Conservation (phyloP, 35 echinoderm and acorn worm genomes). For the Lytechinus pictus region DNA sequence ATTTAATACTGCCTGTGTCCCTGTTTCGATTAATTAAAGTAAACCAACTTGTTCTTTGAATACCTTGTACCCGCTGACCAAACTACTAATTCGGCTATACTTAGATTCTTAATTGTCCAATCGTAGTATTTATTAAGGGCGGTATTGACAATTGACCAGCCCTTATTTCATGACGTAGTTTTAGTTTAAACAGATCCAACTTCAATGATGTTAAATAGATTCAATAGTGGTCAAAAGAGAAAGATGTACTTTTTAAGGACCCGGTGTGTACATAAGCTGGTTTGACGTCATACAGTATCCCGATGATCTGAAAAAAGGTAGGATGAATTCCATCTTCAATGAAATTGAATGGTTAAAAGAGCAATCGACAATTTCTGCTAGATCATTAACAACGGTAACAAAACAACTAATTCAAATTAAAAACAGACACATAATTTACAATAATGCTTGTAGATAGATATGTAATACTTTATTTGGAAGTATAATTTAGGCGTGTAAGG, state of each 20-base stretch:
- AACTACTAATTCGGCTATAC: background rate
- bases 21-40: background rate
- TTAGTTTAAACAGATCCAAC: background rate
- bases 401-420: no score
- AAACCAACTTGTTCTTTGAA: background rate
- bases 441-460: no score
- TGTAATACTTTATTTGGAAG: no score
- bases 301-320: no score
- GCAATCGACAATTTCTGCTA: no score
- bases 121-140: background rate
- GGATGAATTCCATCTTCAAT: no score
- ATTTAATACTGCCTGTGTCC: background rate
- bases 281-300: background rate
- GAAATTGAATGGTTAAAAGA: no score
- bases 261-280: background rate
- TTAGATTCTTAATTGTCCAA: background rate
- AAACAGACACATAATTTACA: no score
- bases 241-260: background rate
- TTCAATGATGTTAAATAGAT: background rate
- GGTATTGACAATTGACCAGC: background rate
- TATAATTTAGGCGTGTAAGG: no score
- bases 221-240: background rate
- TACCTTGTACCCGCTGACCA: background rate
- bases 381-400: no score
- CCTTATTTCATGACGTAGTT: background rate